phyloP scores from a whole-genome alignment of 2,113 vertebrate species.

The Oreochromis niloticus region DNA sequence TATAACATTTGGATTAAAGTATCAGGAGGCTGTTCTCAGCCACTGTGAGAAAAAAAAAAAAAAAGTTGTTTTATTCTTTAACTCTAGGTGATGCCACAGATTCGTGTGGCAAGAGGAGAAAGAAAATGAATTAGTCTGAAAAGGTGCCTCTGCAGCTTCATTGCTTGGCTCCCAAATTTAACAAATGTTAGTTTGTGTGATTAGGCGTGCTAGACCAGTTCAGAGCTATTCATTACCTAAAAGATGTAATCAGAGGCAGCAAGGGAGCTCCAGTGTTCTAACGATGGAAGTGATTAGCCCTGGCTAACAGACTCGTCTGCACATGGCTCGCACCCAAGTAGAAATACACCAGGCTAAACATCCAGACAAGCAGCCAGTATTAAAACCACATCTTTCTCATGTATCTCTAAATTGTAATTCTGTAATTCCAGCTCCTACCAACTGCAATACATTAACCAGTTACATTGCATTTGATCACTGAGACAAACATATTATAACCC shows the following conservation, averaged over 20 bases:
- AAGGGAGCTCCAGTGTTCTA: background rate
- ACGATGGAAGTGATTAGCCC: constrained; percentile 33
- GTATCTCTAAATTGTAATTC: background rate
- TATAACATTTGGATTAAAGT: background rate
- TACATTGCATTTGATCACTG: constrained; percentile 1
- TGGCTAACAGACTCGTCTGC: background rate
- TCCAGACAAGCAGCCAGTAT: background rate
- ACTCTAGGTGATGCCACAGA: background rate
- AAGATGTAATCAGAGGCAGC: constrained; percentile 20
- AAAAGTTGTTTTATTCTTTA: background rate
- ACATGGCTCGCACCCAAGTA: background rate
- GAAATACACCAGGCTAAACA: constrained; percentile 7
- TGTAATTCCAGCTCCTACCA: background rate
- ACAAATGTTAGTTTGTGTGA: background rate
- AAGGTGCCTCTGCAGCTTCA: background rate
- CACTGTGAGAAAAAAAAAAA: background rate
- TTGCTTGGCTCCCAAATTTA: background rate
- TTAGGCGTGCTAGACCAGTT: background rate
- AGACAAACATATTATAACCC: background rate
- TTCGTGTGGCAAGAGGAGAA: background rate
- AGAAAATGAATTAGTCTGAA: background rate
- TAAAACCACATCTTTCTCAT: constrained; percentile 3
- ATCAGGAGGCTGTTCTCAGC: background rate
- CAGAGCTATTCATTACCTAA: constrained; percentile 22
- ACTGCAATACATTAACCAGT: constrained; percentile 28